A percentile compares a stretch with the other conserved stretches of the same genome.
Evolutionary conservation across 2,888 invertebrate genomes (phyloP).

Genomic region (Crematogaster levior): DNA sequence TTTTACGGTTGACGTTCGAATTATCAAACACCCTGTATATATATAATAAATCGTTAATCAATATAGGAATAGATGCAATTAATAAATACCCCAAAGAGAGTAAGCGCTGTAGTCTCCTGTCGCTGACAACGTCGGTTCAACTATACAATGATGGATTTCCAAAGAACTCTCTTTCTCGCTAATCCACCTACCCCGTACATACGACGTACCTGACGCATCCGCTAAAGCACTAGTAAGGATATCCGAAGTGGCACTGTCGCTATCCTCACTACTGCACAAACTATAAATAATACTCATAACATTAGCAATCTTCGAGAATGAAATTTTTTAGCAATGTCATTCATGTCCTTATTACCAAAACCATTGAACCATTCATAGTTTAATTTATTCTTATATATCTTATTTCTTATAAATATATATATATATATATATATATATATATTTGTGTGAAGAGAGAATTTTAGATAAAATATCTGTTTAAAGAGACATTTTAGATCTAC

Average conservation of each 20-base stretch:
- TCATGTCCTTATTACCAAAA: background rate
- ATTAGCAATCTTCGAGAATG: background rate
- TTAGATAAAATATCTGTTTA: too few relatives aligned
- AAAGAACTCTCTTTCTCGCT: slow-evolving; percentile 89
- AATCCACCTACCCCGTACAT: slow-evolving; percentile 93
- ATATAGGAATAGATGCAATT: slow-evolving; percentile 72
- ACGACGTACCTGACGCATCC: slow-evolving; percentile 92
- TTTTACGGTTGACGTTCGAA: too few relatives aligned
- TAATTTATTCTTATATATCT: background rate
- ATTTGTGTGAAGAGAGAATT: too few relatives aligned
- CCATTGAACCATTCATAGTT: background rate
- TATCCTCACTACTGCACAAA: slow-evolving; percentile 82
- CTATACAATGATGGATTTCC: slow-evolving; percentile 91
- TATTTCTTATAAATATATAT: too few relatives aligned
- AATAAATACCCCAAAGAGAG: slow-evolving; percentile 93
- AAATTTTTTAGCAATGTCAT: background rate
- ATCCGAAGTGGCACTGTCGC: slow-evolving; percentile 77
- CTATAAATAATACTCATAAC: slow-evolving; percentile 62
- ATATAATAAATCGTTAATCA: background rate
- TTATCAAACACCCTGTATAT: too few relatives aligned
- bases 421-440: too few relatives aligned
- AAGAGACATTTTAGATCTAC: slow-evolving; percentile 75
- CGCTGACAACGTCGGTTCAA: slow-evolving; percentile 93
- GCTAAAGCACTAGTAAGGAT: slow-evolving; percentile 86
- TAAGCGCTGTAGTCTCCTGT: slow-evolving; percentile 94